A percentile compares a stretch with the other conserved stretches of the same genome.
These are phyloP conservation scores for Furcula furcula DNA, from an alignment of 2,888 invertebrate species.

Conservation along the genomic window DNA sequence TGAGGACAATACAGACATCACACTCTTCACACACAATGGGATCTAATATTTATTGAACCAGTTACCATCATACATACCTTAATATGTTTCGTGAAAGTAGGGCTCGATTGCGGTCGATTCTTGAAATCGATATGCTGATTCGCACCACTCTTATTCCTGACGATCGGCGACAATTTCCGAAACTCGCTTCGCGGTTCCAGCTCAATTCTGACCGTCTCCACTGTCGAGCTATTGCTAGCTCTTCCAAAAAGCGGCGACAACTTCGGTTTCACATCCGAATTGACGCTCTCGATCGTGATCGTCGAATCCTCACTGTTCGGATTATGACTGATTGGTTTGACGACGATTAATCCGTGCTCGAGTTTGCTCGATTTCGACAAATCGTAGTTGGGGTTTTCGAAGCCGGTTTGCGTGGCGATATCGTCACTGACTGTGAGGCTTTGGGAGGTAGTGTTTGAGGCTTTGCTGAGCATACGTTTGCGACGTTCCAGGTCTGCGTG, in stretches of 20 bases:
- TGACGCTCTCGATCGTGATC: constrained; percentile 65
- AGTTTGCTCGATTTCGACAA: constrained; percentile 34
- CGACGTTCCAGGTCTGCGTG: constrained; percentile 78
- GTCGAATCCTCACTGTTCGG: constrained; percentile 63
- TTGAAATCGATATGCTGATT: constrained; percentile 65
- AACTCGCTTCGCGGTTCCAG: constrained; percentile 66
- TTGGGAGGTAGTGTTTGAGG: constrained; percentile 57
- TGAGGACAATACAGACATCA: no score
- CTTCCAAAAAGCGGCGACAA: constrained; percentile 70
- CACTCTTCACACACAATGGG: no score
- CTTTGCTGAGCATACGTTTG: constrained; percentile 59
- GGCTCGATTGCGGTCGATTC: constrained; percentile 71
- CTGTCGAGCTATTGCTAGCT: constrained; percentile 44
- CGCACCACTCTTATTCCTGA: constrained; percentile 46
- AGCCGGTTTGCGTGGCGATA: constrained; percentile 68
- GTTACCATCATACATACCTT: constrained; percentile 39
- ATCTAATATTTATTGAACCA: no score
- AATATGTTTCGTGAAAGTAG: constrained; percentile 49
- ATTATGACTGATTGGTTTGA: constrained; percentile 56
- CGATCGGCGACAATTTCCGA: constrained; percentile 70
- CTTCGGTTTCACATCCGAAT: constrained; percentile 54
- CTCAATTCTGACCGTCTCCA: constrained; percentile 59
- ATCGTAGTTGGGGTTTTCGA: constrained; percentile 71
- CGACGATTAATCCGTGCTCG: constrained; percentile 55
- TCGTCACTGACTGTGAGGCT: constrained; percentile 62